Conservation (phyloP, 2,113 vertebrate genomes). For the Rhinichthys klamathensis region DNA sequence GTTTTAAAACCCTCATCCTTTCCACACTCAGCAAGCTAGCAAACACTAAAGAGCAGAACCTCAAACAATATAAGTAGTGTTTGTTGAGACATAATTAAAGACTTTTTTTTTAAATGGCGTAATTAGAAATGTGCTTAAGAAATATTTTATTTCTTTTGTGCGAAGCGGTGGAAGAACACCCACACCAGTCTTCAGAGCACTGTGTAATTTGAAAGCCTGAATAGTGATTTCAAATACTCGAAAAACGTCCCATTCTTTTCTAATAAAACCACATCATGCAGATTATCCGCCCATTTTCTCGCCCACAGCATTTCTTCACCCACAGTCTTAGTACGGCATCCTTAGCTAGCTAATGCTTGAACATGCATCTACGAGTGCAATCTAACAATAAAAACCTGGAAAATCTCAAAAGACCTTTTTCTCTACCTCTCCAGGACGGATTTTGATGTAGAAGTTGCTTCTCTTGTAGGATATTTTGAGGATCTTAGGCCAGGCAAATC, state of each 20-base stretch:
- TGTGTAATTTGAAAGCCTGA: background rate
- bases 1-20: conserved; percentile 6
- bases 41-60: conserved; percentile 34
- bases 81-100: conserved; percentile 24
- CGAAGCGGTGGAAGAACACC: conserved; percentile 13
- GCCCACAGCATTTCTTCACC: background rate
- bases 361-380: conserved; percentile 28
- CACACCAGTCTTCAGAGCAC: conserved; percentile 17
- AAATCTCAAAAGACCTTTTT: conserved; percentile 60
- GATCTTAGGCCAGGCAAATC: conserved; percentile 99
- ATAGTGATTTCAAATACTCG: background rate
- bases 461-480: conserved; percentile 99
- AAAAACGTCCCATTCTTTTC: conserved; percentile 11
- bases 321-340: background rate
- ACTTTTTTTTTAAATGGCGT: background rate
- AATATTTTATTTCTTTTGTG: background rate
- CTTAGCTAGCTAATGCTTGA: conserved; percentile 4
- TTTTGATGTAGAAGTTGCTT: conserved; percentile 99
- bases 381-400: conserved; percentile 53
- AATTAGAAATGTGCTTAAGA: conserved; percentile 30
- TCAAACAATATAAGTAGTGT: conserved; percentile 24
- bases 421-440: conserved; percentile 95
- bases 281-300: conserved; percentile 17
- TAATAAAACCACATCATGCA: conserved; percentile 22
- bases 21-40: background rate